Percentiles rank a stretch among this genome's conserved stretches.
phyloP scores from a whole-genome alignment of 2,113 vertebrate species.

The Atractosteus spatula region DNA sequence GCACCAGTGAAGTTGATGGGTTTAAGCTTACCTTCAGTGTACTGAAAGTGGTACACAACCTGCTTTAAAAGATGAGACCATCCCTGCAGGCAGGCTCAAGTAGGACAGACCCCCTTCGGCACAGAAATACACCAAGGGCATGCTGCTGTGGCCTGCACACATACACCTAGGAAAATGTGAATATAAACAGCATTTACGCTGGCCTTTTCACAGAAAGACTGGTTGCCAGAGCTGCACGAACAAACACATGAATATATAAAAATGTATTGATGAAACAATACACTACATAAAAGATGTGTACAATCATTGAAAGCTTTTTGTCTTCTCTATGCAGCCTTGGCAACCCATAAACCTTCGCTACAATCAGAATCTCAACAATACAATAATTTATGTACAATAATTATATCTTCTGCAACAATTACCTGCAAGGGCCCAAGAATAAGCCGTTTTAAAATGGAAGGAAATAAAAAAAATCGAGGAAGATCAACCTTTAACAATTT shows the following conservation, averaged over 20 bases:
- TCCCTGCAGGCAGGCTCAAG: conserved; percentile 88
- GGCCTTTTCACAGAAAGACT: conserved; percentile 76
- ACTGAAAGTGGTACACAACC: conserved; percentile 89
- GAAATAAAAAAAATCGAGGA: conserved; percentile 18
- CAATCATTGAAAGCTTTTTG: conserved; percentile 47
- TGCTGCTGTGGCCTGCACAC: conserved; percentile 83
- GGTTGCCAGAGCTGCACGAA: conserved; percentile 77
- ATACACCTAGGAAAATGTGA: conserved; percentile 89
- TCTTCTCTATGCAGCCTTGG: conserved; percentile 71
- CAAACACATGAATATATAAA: conserved; percentile 21
- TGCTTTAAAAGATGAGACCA: conserved; percentile 87
- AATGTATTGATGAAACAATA: conserved; percentile 19
- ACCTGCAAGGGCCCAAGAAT: conserved; percentile 22
- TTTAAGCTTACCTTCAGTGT: conserved; percentile 90
- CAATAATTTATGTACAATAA: conserved; percentile 21
- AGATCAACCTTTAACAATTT: background rate
- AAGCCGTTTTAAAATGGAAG: conserved; percentile 9
- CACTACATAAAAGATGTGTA: conserved; percentile 23
- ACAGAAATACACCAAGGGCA: conserved; percentile 85
- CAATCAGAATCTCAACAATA: conserved; percentile 58
- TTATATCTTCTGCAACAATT: conserved; percentile 13
- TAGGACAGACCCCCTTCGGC: conserved; percentile 85
- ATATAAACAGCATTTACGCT: conserved; percentile 93
- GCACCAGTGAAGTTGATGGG: conserved; percentile 77
- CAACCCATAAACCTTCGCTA: conserved; percentile 68